A percentile compares a stretch with the other conserved stretches of the same genome.
Conservation (phyloP, 2,113 vertebrate species). For the Hemicordylus capensis region DNA sequence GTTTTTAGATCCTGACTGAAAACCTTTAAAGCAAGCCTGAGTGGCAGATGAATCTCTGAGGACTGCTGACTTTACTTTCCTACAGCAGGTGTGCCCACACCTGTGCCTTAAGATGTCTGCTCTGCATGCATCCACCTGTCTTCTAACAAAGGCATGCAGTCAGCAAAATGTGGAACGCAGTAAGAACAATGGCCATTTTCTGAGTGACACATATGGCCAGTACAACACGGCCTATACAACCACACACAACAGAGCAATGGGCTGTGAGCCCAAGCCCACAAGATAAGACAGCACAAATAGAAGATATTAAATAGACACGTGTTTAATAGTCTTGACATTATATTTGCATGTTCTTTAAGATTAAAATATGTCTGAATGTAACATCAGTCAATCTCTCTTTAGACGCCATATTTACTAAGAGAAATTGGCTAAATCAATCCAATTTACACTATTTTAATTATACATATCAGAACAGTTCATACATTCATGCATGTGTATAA, state of each 20-base stretch:
- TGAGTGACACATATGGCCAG: not conserved
- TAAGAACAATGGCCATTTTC: not conserved
- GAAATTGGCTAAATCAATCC: not conserved
- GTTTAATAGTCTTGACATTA: not conserved
- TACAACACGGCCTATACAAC: no score
- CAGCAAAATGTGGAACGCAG: not conserved
- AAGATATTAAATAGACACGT: not conserved
- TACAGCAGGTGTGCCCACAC: not conserved
- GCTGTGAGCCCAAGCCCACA: not conserved
- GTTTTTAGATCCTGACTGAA: not conserved
- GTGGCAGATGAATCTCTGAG: not conserved
- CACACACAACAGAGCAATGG: not conserved
- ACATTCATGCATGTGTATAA: no score
- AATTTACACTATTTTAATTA: rapidly evolving
- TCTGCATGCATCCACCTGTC: not conserved
- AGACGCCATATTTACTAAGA: not conserved
- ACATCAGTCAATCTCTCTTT: not conserved
- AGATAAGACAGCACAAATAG: not conserved
- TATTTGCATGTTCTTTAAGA: not conserved
- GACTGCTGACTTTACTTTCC: not conserved
- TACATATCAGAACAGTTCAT: not conserved
- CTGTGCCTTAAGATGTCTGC: not conserved
- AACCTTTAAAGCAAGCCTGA: not conserved
- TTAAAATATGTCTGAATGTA: no score
- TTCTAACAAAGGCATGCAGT: not conserved